Conservation (phyloP, 2,113 vertebrate genomes). For the Hystrix cristata region DNA sequence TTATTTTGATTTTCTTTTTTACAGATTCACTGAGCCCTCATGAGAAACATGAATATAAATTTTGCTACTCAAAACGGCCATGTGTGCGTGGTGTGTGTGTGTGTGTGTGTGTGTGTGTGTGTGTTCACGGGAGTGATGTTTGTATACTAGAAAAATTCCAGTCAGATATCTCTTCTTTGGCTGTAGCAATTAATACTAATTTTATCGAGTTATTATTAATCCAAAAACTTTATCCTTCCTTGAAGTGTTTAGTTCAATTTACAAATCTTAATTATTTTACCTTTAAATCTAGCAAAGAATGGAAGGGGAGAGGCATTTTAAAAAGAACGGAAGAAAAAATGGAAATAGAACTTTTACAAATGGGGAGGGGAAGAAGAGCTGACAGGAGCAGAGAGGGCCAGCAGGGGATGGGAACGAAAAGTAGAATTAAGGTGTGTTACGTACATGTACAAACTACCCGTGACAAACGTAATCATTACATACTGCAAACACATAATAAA, state of each 20-base stretch:
- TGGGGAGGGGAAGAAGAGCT: not conserved
- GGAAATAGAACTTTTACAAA: not conserved
- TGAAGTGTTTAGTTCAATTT: constrained; percentile 22
- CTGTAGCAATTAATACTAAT: not conserved
- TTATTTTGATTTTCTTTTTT: not conserved
- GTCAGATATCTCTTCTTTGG: not conserved
- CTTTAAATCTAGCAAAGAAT: not conserved
- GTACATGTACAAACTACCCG: not conserved
- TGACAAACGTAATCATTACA: not conserved
- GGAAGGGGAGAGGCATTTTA: not conserved
- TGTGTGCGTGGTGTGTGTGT: not conserved
- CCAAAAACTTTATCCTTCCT: not conserved
- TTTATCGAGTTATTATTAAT: constrained; percentile 9
- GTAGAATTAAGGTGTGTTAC: not conserved
- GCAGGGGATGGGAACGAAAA: not conserved
- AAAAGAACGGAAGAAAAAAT: not conserved
- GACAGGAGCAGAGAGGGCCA: too few species aligned
- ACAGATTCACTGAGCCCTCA: not conserved
- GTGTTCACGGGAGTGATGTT: not conserved
- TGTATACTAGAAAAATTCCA: not conserved
- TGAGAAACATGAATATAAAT: not conserved
- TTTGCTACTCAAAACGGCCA: not conserved
- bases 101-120: not conserved
- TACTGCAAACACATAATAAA: not conserved
- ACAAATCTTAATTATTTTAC: not conserved